Conservation (phyloP, 2,888 invertebrate species). For the Conops quadrifasciatus region DNA sequence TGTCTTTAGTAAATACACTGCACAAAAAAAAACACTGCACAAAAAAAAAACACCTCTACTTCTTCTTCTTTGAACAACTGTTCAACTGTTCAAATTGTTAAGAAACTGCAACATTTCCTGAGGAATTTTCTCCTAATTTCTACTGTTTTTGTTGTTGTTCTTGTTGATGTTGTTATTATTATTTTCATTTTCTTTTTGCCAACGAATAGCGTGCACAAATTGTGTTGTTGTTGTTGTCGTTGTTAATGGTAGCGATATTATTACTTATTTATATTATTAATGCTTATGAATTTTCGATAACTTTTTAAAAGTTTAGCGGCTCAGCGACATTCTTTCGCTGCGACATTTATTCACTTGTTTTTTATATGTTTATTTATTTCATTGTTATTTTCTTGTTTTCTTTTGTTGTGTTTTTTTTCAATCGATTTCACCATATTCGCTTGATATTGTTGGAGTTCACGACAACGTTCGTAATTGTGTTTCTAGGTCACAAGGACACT, state of each 20-base stretch:
- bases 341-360: constrained; percentile 16
- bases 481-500: constrained; percentile 8
- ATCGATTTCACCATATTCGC: neutral
- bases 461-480: neutral
- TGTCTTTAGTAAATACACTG: constrained; percentile 7
- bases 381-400: constrained; percentile 9
- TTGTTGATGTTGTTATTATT: neutral
- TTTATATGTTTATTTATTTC: constrained; percentile 10
- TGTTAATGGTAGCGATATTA: neutral
- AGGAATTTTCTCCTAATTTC: too few relatives aligned
- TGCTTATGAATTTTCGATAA: constrained; percentile 3
- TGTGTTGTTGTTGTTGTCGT: constrained; percentile 9
- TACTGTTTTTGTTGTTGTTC: neutral
- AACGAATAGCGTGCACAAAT: too few relatives aligned
- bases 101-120: too few relatives aligned
- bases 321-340: constrained; percentile 17
- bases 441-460: neutral
- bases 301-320: constrained; percentile 17
- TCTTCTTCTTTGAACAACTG: too few relatives aligned
- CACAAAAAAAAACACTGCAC: neutral
- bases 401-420: neutral
- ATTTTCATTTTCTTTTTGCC: neutral
- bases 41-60: neutral
- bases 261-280: neutral
- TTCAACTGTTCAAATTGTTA: too few relatives aligned